Evolutionary conservation across 2,888 invertebrate genomes (phyloP), one percentile per base, ranked within the genome.

Genomic region (Odontocerum albicorne): DNA sequence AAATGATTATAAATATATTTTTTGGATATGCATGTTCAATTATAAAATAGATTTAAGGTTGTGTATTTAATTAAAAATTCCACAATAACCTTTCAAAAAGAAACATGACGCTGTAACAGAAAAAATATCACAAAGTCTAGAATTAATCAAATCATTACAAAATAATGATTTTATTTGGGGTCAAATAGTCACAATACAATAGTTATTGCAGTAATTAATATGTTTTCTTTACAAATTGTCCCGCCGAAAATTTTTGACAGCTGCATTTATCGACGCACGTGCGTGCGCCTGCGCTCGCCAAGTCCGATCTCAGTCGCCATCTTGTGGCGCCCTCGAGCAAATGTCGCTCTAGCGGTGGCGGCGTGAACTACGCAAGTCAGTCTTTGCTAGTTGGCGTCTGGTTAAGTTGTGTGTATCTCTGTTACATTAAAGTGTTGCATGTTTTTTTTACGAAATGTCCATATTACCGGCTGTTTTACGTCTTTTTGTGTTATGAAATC

Each of bases 371-470:
- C 15, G 4, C 17, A 40, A 40, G 8, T 8, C 44, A 51, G 51
- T 51, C 43, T 20, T 36, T 7, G 31, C 15, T 22, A 43, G 36
- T 51, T 43, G 27, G 51, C 51, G 51, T 36, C 43, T 20, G 3
- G 21, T 6, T 22, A 22, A 12, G 35, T 21, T 43, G 36, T 35
- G 21, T 17, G 16, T 27, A 10, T 35, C 33, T 10, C 8, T 42
- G 13, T 16, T 32, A 10, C 15, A 22, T 31, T 19, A 13, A 10
- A 35, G 4, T 7, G 19, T 21, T 4, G 16, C 20, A 27, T 31
- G 22, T 46, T 22, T 42, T 51, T 50, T 44, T 51, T 51, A 43
- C 51, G 51, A 51, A 51, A 51, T 51, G 51, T 15, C 20, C 20
- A 39, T 27, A 15, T 21, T 20, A 20, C 51, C 43, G 51, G 43